Evolutionary conservation across 2,888 invertebrate genomes (phyloP).

Genomic region (Hirtodrosophila trivittata): DNA sequence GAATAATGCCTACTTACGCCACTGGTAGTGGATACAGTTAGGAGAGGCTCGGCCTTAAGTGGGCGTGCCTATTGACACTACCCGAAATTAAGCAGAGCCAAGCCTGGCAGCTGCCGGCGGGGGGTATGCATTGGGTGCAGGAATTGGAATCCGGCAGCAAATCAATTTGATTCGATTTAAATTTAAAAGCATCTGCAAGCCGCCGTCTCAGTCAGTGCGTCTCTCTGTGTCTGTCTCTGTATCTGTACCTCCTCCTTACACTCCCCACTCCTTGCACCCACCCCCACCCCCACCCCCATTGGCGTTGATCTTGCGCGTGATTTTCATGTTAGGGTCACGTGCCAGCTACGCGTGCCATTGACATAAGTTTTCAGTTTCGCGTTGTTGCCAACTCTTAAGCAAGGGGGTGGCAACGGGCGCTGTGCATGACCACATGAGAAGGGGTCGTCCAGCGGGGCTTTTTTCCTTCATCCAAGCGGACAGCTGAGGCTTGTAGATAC

Average conservation of each 20-base stretch:
- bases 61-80: conserved; percentile 68
- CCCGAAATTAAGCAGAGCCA: conserved; percentile 48
- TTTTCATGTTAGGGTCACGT: conserved; percentile 77
- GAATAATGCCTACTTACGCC: not conserved
- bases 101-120: conserved; percentile 7
- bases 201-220: conserved; percentile 38
- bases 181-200: conserved; percentile 80
- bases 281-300: conserved; percentile 12
- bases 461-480: not conserved
- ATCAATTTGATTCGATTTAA: conserved; percentile 84
- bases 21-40: conserved; percentile 38
- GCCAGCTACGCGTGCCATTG: conserved; percentile 71
- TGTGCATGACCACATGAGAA: conserved; percentile 50
- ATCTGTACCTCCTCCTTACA: not conserved
- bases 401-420: conserved; percentile 17
- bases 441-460: conserved; percentile 28
- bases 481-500: not conserved
- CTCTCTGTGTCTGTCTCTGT: not conserved
- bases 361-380: conserved; percentile 75
- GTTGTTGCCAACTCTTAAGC: conserved; percentile 33
- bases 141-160: conserved; percentile 71
- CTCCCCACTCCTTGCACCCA: not conserved
- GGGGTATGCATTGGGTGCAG: conserved; percentile 18
- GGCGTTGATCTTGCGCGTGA: conserved; percentile 70
- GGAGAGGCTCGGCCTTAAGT: conserved; percentile 34